Base-by-base conservation (phyloP, 2,797 vertebrate genomes). In the Pseudopleuronectes americanus region DNA sequence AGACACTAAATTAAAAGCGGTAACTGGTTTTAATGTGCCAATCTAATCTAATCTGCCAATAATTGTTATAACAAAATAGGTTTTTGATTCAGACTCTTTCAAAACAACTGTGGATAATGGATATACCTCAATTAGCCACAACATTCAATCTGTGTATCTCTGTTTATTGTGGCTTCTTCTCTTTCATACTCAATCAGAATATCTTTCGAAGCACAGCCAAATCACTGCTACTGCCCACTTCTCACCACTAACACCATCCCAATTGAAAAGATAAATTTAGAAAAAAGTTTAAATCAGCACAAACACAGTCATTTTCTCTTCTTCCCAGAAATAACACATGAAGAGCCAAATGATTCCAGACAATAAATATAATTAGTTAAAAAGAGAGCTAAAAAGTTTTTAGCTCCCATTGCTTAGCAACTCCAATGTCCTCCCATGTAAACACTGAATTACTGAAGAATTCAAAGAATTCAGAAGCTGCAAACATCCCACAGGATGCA, bases 351-450 rank as follows among this genome's bases (percentile, higher is more conserved):
- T 60, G 59, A 64, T 78, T 71, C 61, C 55, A 75, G 45, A 48
- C 54, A 74, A 69, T 33, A 79, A 83, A 78, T 57, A 57, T 57
- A 83, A 80, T 79, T 64, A 77, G n/a, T n/a, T n/a, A n/a, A n/a
- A n/a, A n/a, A n/a, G n/a, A n/a, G n/a, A n/a, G n/a, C n/a, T n/a
- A n/a, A n/a, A 79, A 68, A n/a, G 1, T 77, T 59, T 68, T 69
- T 48, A 71, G 55, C 21, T 26, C 22, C 53, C 41, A 80, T 78
- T 77, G 83, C 87, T 85, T 77, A 86, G 87, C 81, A 88, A 85
- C 85, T 60, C 55, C 38, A 43, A 56, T 6, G 22, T 57, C 51
- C 55, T 26, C 31, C 16, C 58, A 33, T n/a, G 57, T 48, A 48
- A 75, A 70, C 28, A 57, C n/a, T 2, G 6, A 57, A 43, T 68